phyloP scores from a whole-genome alignment of 2,888 invertebrate genomes.

The Bibio marci region DNA sequence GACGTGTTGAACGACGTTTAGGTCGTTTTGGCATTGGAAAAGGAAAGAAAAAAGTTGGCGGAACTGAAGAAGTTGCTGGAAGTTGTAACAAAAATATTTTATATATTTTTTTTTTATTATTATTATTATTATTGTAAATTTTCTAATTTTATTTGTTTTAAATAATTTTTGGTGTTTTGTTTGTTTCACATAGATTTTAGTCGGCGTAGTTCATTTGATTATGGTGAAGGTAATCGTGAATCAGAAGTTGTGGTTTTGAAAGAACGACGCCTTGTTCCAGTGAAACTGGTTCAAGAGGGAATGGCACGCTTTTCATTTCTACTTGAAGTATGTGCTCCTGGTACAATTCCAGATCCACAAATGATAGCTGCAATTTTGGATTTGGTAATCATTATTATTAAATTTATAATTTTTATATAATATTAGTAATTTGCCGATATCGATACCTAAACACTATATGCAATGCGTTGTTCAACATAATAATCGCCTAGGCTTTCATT shows the following conservation, averaged over 20 bases:
- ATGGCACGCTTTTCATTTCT: slow-evolving; percentile 81
- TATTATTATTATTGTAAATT: neutral
- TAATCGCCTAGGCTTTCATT: too few relatives aligned
- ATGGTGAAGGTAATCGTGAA: slow-evolving; percentile 61
- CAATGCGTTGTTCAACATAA: too few relatives aligned
- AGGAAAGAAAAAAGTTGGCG: slow-evolving; percentile 77
- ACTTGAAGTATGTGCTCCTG: slow-evolving; percentile 89
- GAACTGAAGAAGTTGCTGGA: slow-evolving; percentile 69
- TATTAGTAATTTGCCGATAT: too few relatives aligned
- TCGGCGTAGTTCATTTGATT: slow-evolving; percentile 66
- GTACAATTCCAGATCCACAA: slow-evolving; percentile 90
- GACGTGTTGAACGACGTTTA: slow-evolving; percentile 78
- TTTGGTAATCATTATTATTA: too few relatives aligned
- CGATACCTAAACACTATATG: too few relatives aligned
- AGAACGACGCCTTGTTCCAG: slow-evolving; percentile 69
- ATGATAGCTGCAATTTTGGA: slow-evolving; percentile 87
- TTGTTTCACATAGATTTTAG: slow-evolving; percentile 40
- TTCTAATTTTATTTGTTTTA: neutral
- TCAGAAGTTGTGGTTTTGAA: slow-evolving; percentile 79
- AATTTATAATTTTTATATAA: too few relatives aligned
- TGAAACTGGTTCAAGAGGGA: slow-evolving; percentile 65
- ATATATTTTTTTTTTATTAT: neutral
- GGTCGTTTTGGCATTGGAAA: slow-evolving; percentile 67
- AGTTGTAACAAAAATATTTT: slow-evolving; percentile 45
- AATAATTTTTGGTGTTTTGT: neutral